Conservation (phyloP, 2,113 vertebrate species). For the Antechinus stuartii region DNA sequence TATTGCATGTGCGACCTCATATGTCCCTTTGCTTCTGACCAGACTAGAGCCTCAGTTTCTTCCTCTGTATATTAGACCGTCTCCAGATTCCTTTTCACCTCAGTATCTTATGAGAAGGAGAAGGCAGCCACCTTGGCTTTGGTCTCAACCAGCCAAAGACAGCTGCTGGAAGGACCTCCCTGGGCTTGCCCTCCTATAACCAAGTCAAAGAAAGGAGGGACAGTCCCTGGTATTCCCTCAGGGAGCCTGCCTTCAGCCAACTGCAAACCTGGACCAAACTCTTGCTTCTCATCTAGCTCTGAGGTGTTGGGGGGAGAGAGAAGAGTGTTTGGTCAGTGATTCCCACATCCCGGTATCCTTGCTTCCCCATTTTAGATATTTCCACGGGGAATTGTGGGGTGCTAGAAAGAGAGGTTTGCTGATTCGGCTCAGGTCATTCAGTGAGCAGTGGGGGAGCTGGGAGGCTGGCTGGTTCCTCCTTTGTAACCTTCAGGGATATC, state of each 20-base stretch:
- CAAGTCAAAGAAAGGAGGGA: background rate
- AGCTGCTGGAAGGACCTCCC: background rate
- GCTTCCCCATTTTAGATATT: background rate
- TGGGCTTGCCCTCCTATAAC: background rate
- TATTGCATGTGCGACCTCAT: background rate
- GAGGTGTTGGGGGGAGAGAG: too few species aligned
- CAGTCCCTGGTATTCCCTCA: background rate
- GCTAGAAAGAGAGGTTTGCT: background rate
- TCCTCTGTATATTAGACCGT: background rate
- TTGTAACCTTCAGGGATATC: background rate
- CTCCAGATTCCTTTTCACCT: background rate
- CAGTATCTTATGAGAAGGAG: background rate
- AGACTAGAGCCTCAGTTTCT: background rate
- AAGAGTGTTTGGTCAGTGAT: too few species aligned
- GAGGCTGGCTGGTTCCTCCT: background rate
- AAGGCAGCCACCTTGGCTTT: background rate
- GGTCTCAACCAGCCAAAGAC: background rate
- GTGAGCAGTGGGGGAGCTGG: background rate
- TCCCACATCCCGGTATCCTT: background rate
- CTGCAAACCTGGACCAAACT: background rate
- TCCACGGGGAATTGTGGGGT: background rate
- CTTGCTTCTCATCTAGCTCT: background rate
- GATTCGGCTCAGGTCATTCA: background rate
- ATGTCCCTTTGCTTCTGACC: background rate
- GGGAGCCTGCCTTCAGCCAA: background rate